Evolutionary conservation across 2,888 invertebrate species (phyloP).

Genomic region (Trilocha varians): DNA sequence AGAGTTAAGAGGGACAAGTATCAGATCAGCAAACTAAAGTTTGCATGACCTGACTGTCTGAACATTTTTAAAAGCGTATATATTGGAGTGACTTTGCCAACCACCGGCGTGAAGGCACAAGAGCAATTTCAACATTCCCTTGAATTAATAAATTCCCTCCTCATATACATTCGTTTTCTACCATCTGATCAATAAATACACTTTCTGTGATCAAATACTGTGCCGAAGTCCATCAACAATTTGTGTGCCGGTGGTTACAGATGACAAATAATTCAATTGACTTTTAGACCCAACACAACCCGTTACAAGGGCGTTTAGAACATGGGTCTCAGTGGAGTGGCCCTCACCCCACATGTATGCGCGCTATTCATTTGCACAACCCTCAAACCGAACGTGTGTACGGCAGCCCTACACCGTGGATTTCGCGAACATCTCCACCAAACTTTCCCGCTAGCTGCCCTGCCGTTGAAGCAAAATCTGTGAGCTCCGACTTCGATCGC

Average conservation of each 20-base stretch:
- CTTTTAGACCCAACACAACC: conserved; percentile 11
- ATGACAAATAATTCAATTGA: conserved; percentile 39
- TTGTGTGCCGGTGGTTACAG: conserved; percentile 40
- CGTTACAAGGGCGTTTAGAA: conserved; percentile 30
- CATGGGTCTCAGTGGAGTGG: conserved; percentile 63
- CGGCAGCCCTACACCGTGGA: conserved; percentile 64
- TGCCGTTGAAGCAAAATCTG: conserved; percentile 65
- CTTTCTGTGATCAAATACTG: conserved; percentile 45
- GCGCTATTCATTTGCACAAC: conserved; percentile 69
- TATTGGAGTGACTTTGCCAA: conserved; percentile 16
- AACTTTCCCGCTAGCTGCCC: conserved; percentile 65
- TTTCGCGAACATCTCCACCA: conserved; percentile 69
- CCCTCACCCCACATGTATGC: conserved; percentile 64
- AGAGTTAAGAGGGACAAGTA: conserved; percentile 43
- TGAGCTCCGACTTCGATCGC: conserved; percentile 67
- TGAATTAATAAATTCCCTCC: conserved; percentile 32
- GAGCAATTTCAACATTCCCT: conserved; percentile 52
- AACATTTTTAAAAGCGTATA: conserved; percentile 36
- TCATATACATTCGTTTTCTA: conserved; percentile 22
- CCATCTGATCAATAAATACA: conserved; percentile 18
- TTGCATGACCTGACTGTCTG: conserved; percentile 36
- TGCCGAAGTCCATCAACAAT: conserved; percentile 48
- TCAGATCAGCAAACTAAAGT: conserved; percentile 44
- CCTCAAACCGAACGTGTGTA: conserved; percentile 62
- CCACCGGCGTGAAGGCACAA: conserved; percentile 65